Evolutionary conservation across 2,113 vertebrate genomes (phyloP).

Genomic region (Axis porcinus): DNA sequence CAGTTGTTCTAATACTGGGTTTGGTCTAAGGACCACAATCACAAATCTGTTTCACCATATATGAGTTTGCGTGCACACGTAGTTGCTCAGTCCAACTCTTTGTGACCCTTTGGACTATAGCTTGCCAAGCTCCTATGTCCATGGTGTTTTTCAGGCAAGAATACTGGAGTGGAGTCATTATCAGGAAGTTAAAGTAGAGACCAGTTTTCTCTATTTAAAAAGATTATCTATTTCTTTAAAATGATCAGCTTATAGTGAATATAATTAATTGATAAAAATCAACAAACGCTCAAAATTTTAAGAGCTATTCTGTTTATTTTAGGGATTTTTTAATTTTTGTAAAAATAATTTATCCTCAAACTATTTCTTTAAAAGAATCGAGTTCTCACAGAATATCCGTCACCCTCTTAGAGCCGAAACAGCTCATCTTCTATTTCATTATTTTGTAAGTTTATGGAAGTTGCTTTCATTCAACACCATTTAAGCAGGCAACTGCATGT

Average conservation of each 20-base stretch:
- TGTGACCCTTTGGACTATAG: not conserved
- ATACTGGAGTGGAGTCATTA: not conserved
- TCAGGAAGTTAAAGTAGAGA: not conserved
- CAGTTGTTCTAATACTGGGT: not conserved
- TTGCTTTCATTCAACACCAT: not conserved
- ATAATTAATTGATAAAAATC: not conserved
- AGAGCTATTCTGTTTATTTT: not conserved
- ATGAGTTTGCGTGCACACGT: not conserved
- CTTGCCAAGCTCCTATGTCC: not conserved
- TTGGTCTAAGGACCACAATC: not conserved
- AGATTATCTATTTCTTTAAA: not conserved
- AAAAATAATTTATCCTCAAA: not conserved
- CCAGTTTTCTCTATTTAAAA: not conserved
- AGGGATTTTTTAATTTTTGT: not conserved
- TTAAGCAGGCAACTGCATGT: not conserved
- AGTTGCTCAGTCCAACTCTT: accelerated
- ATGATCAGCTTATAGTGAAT: not conserved
- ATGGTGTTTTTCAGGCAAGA: not conserved
- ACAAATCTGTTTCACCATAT: not conserved
- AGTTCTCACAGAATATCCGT: not conserved
- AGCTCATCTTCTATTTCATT: not conserved
- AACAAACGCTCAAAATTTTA: not conserved
- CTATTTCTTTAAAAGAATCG: not conserved
- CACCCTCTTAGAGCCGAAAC: not conserved
- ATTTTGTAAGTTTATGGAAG: not conserved